These are phyloP conservation scores for Linurgus olivaceus DNA, from an alignment of 2,797 vertebrate genomes.

Conservation along the genomic window DNA sequence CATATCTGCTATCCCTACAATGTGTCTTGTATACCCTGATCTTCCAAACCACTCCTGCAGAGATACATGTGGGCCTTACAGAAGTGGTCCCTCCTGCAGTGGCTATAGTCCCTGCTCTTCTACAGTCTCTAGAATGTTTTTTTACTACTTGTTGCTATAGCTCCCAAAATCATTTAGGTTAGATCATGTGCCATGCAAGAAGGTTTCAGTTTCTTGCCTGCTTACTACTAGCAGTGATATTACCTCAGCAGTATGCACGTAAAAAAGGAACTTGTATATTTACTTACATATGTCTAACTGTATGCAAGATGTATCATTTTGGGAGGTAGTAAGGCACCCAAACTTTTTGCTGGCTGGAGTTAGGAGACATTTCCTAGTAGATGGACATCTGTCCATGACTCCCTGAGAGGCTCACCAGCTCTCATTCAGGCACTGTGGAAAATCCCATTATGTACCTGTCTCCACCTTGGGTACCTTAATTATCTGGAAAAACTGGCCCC, in stretches of 20 bases:
- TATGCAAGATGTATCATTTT: neutral
- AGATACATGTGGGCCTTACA: accelerated
- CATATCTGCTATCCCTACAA: accelerated
- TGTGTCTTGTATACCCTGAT: neutral
- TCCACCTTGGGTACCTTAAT: neutral
- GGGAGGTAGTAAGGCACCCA: neutral
- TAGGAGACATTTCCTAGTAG: neutral
- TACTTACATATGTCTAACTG: neutral
- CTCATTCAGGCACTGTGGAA: neutral
- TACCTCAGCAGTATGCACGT: neutral
- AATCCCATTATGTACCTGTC: neutral
- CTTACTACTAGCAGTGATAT: neutral
- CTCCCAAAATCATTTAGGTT: neutral
- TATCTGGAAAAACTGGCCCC: neutral
- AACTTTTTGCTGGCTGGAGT: neutral
- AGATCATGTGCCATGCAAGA: neutral
- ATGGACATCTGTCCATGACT: neutral
- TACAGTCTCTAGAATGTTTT: neutral
- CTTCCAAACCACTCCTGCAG: neutral
- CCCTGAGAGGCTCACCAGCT: neutral
- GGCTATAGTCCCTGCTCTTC: neutral
- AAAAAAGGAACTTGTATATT: neutral
- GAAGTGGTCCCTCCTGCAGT: neutral
- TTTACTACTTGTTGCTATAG: neutral
- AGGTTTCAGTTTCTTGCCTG: neutral